Percentiles rank a stretch among this genome's conserved stretches.
These are phyloP conservation scores for Plutella xylostella DNA, from an alignment of 2,888 invertebrate genomes.

Conservation along the genomic window DNA sequence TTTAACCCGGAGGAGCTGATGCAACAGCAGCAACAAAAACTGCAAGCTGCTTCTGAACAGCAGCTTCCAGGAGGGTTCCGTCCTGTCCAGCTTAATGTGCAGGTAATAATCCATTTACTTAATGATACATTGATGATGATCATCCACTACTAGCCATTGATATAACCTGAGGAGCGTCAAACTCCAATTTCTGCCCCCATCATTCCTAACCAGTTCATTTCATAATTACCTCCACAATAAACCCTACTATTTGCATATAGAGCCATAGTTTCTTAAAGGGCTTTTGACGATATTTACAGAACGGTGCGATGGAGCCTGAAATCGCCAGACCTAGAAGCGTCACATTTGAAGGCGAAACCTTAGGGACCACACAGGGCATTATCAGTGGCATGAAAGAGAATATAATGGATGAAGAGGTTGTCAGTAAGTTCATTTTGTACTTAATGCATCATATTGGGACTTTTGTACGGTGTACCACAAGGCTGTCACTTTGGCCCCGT, in stretches of 20 bases:
- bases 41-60: not conserved
- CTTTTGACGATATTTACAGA: not conserved
- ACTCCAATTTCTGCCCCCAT: too few relatives aligned
- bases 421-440: constrained; percentile 32
- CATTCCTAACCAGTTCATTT: too few relatives aligned
- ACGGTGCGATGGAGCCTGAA: constrained; percentile 1
- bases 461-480: too few relatives aligned
- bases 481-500: too few relatives aligned
- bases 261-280: too few relatives aligned
- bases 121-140: too few relatives aligned
- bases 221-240: too few relatives aligned
- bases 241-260: too few relatives aligned
- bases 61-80: not conserved
- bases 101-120: too few relatives aligned
- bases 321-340: not conserved
- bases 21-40: not conserved
- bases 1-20: constrained; percentile 4
- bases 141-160: too few relatives aligned
- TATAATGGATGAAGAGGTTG: constrained; percentile 34
- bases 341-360: constrained; percentile 29
- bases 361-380: constrained; percentile 41
- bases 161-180: too few relatives aligned
- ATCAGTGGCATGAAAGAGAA: constrained; percentile 42
- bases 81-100: not conserved
- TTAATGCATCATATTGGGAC: not conserved